Evolutionary conservation across 2,888 invertebrate genomes (phyloP).

Genomic region (Andrena chrysosceles): DNA sequence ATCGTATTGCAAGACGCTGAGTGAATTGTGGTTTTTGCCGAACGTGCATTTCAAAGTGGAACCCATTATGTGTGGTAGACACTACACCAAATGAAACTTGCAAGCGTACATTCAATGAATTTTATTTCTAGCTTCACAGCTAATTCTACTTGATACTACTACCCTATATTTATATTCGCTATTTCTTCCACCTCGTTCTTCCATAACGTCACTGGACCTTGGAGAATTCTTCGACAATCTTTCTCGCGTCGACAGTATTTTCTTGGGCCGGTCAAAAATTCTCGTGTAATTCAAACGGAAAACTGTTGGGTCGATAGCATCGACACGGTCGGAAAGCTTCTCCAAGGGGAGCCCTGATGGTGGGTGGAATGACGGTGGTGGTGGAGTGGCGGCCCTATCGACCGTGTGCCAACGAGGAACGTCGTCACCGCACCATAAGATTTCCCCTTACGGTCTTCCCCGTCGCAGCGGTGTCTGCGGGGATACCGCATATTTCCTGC

Average conservation of each 20-base stretch:
- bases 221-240: background rate
- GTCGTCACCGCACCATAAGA: conserved; percentile 73
- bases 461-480: conserved; percentile 34
- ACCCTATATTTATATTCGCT: no score
- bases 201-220: no score
- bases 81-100: background rate
- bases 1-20: conserved; percentile 6
- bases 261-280: conserved; percentile 64
- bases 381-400: conserved; percentile 71
- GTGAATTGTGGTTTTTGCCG: background rate
- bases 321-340: conserved; percentile 66
- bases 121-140: no score
- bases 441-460: conserved; percentile 63
- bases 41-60: background rate
- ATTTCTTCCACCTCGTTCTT: no score
- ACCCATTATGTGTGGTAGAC: no score
- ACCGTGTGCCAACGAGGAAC: conserved; percentile 71
- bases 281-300: conserved; percentile 69
- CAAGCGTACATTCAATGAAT: background rate
- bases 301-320: conserved; percentile 78
- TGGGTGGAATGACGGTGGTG: conserved; percentile 60
- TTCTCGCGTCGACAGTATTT: background rate
- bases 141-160: no score
- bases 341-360: conserved; percentile 65
- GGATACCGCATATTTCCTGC: conserved; percentile 50